Conservation (phyloP, 2,113 vertebrate species). For the Ondatra zibethicus region DNA sequence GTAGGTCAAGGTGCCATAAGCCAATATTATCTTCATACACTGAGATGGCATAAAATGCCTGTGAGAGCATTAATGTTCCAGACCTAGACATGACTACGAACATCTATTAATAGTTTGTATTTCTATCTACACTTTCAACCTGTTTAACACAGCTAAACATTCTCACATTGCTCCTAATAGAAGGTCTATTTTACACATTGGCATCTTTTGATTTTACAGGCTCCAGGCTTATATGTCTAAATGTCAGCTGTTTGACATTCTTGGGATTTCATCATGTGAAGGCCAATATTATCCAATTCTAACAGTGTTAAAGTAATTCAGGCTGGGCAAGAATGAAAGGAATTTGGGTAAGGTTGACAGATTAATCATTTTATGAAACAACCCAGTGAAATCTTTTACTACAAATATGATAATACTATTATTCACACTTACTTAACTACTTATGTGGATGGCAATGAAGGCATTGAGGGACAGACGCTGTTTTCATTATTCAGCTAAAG, state of each 20-base stretch:
- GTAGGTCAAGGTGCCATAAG: not conserved
- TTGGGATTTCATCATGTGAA: constrained; percentile 22
- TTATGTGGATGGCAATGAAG: not conserved
- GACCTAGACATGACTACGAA: not conserved
- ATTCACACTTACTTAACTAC: not conserved
- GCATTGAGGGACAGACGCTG: not conserved
- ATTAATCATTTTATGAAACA: constrained; percentile 8
- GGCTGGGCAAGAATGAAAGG: not conserved
- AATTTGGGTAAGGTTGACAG: not conserved
- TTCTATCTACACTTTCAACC: not conserved
- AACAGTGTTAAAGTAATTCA: constrained; percentile 11
- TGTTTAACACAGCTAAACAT: not conserved
- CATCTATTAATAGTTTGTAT: not conserved
- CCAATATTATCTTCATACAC: not conserved
- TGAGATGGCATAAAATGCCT: not conserved
- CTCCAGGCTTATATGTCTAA: constrained; percentile 6
- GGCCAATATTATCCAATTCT: not conserved
- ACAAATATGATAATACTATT: not conserved
- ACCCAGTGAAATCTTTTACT: not conserved
- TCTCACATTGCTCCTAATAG: not conserved
- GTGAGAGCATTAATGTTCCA: not conserved
- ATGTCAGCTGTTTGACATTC: constrained; percentile 23
- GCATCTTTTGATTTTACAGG: not conserved
- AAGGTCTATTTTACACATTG: not conserved
- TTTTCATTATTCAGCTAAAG: not conserved